phyloP scores from a whole-genome alignment of 2,888 invertebrate species.

The Chrysolina americana region DNA sequence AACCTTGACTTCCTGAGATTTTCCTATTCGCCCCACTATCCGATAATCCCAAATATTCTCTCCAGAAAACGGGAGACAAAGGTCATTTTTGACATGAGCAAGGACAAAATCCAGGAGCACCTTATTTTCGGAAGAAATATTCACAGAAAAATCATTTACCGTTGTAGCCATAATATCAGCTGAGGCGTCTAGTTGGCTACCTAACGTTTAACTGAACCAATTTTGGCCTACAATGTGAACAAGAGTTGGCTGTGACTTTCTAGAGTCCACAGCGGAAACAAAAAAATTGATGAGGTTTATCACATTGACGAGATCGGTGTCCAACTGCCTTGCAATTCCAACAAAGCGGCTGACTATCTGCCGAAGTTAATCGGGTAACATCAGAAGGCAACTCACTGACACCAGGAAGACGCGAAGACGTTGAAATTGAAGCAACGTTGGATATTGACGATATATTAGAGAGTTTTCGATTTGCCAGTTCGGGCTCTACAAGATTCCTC shows the following conservation, averaged over 20 bases:
- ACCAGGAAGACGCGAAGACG: too few relatives aligned
- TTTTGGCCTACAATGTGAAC: background rate
- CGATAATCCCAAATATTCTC: constrained; percentile 36
- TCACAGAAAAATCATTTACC: background rate
- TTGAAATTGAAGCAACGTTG: too few relatives aligned
- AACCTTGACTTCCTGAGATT: constrained; percentile 35
- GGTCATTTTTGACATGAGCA: constrained; percentile 34
- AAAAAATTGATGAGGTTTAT: background rate
- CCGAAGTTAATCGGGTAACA: background rate
- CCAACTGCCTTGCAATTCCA: constrained; percentile 4
- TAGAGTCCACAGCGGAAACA: background rate
- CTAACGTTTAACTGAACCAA: background rate
- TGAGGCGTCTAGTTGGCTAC: constrained; percentile 9
- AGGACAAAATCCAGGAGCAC: constrained; percentile 8
- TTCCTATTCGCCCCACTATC: constrained; percentile 43
- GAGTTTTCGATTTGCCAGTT: too few relatives aligned
- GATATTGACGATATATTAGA: too few relatives aligned
- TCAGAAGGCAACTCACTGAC: background rate
- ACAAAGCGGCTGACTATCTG: background rate
- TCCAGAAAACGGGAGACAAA: constrained; percentile 39
- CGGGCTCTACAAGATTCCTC: too few relatives aligned
- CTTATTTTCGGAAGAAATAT: constrained; percentile 1
- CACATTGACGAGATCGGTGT: constrained; percentile 1
- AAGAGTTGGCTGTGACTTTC: background rate
- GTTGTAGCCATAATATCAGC: background rate